Evolutionary conservation across 2,888 invertebrate species (phyloP).

Genomic region (Euzophera pinguis): DNA sequence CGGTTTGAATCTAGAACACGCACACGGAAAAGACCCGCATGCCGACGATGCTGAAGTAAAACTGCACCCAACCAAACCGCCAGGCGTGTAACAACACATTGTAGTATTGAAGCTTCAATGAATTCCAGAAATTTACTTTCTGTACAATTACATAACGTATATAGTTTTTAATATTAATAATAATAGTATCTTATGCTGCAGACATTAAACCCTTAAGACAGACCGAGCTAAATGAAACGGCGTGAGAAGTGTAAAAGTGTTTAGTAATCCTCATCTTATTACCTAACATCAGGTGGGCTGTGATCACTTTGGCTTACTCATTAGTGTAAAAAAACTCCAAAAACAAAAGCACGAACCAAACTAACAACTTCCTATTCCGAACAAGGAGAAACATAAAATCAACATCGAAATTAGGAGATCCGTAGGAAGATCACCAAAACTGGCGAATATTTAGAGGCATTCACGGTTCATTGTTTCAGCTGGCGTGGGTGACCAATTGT

Average conservation of each 20-base stretch:
- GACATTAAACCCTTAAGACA: too few species aligned
- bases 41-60: slow-evolving; percentile 39
- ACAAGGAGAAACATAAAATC: slow-evolving; percentile 9
- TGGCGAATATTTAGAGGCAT: slow-evolving; percentile 45
- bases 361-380: slow-evolving; percentile 13
- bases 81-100: slow-evolving; percentile 18
- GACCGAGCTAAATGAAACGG: too few species aligned
- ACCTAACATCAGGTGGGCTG: too few species aligned
- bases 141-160: neutral
- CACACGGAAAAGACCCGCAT: slow-evolving; percentile 53
- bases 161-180: too few species aligned
- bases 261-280: too few species aligned
- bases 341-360: neutral
- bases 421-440: slow-evolving; percentile 49
- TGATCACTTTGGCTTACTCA: too few species aligned
- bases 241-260: too few species aligned
- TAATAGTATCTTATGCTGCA: too few species aligned
- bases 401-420: slow-evolving; percentile 37
- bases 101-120: slow-evolving; percentile 11
- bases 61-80: slow-evolving; percentile 34
- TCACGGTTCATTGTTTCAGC: slow-evolving; percentile 56
- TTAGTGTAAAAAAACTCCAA: too few species aligned
- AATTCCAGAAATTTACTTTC: slow-evolving; percentile 8
- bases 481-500: slow-evolving; percentile 59
- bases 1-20: slow-evolving; percentile 41